Evolutionary conservation across 2,113 vertebrate genomes (phyloP), one percentile per base, ranked within the genome.

Genomic region (Cynoglossus semilaevis): DNA sequence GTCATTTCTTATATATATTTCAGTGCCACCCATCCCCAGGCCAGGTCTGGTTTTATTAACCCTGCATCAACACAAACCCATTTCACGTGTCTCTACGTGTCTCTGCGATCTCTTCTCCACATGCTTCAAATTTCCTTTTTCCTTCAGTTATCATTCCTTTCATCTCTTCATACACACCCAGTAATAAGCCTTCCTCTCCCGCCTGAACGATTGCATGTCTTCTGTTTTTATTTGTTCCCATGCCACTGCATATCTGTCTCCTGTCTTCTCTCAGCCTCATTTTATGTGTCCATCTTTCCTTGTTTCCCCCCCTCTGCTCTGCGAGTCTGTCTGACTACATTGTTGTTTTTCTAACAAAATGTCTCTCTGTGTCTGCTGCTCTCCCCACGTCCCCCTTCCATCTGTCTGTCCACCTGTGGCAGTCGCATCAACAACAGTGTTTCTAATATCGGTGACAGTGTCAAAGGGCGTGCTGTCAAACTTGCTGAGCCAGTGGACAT

Each of bases 381-480:
- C 14, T 4, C 36, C 11, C 15, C 53, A 16, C 8, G 6, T 46
- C 10, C 46, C 3, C 15, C 41, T 14, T 16, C 46, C 7, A 0
- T 65, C 37, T 52, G 1, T 64, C 37, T 52, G 1, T 67, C 62
- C 72, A 93, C 92, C 93, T 95, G 93, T 35, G 92, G 85, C 65
- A 90, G 81, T 11, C 90, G 57, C 79, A 92, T 82, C 38, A 92
- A 88, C 67, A 29, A 93, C 91, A 0, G 89, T 82, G 42, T 91
- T 88, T 74, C 89, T 87, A 41, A 90, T 89, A 62, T 93, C 92
- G 80, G 91, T 74, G n/a, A 92, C 88, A 9, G 94, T 92, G 68
- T 93, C 90, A 15, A 92, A 90, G 15, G 93, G 81, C 0, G 89
- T 93, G 51, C 93, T 92, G 52, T 91, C 89, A 9, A 93, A 94